Conservation (phyloP, 2,113 vertebrate genomes). For the Heloderma charlesbogerti region DNA sequence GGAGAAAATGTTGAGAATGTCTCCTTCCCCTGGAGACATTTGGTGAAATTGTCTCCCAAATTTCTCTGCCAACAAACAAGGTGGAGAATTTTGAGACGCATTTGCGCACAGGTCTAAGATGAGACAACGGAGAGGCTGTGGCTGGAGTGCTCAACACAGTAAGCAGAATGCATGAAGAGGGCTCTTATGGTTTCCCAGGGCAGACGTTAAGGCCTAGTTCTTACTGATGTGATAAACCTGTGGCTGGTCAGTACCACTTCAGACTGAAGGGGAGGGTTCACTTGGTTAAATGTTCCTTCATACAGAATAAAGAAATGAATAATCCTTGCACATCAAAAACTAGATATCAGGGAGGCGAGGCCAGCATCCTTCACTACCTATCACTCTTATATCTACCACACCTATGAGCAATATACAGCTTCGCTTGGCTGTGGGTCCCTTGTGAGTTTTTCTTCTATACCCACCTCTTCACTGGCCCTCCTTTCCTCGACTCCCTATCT, state of each 20-base stretch:
- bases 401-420: background rate
- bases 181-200: background rate
- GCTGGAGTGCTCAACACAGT: too few relatives aligned
- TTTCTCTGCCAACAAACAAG: too few relatives aligned
- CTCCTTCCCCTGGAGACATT: too few relatives aligned
- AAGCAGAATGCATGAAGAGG: too few relatives aligned
- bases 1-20: too few relatives aligned
- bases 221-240: background rate
- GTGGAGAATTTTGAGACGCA: too few relatives aligned
- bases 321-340: background rate
- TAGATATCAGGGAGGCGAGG: background rate
- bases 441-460: background rate
- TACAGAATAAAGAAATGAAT: background rate
- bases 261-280: background rate
- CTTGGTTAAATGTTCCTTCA: background rate
- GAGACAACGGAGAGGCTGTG: too few relatives aligned
- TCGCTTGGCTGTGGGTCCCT: background rate
- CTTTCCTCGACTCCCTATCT: background rate
- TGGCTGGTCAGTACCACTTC: background rate
- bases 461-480: background rate
- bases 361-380: background rate
- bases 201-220: background rate
- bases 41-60: too few relatives aligned
- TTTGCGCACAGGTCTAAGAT: too few relatives aligned
- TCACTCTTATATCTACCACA: background rate